Percentiles rank a stretch among this genome's conserved stretches.
phyloP scores from a whole-genome alignment of 2,797 vertebrate genomes.

The Leptoclinus maculatus region DNA sequence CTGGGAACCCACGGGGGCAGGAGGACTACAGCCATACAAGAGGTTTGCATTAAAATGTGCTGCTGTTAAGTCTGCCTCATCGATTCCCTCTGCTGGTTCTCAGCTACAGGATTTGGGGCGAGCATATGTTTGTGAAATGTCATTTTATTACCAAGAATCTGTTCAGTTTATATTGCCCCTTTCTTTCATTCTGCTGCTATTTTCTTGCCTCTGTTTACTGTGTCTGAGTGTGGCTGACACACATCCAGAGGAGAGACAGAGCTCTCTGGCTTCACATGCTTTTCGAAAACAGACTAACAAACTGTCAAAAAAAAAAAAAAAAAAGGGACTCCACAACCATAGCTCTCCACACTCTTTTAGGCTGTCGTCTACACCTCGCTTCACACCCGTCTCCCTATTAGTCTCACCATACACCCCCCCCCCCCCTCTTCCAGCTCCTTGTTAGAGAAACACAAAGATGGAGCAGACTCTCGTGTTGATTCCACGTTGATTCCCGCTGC shows the following conservation, averaged over 20 bases:
- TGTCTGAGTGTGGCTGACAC: not conserved
- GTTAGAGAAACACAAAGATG: slow-evolving; percentile 20
- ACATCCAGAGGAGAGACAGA: slow-evolving; percentile 5
- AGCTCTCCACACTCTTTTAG: not conserved
- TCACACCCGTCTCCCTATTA: not conserved
- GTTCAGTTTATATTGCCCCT: not conserved
- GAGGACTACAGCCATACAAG: slow-evolving; percentile 36
- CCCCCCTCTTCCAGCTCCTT: not conserved
- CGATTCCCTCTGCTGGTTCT: slow-evolving; percentile 19
- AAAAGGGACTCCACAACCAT: slow-evolving; percentile 16
- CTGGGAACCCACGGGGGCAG: slow-evolving; percentile 35
- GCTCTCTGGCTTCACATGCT: slow-evolving; percentile 1
- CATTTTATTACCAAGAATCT: not conserved
- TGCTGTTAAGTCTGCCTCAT: not conserved
- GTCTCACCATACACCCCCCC: slow-evolving; percentile 9
- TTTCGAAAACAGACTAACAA: slow-evolving; percentile 27
- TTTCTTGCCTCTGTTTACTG: not conserved
- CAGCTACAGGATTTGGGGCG: slow-evolving; percentile 8
- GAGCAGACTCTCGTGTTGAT: slow-evolving; percentile 20
- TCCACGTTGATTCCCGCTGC: slow-evolving; percentile 34
- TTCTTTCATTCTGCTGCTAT: not conserved
- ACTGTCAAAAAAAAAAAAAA: slow-evolving; percentile 2
- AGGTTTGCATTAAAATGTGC: slow-evolving; percentile 35
- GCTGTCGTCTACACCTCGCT: not conserved
- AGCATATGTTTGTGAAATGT: slow-evolving; percentile 23